These are phyloP conservation scores for Bombus fervidus DNA, from an alignment of 1,140 invertebrate genomes.

Conservation along the genomic window DNA sequence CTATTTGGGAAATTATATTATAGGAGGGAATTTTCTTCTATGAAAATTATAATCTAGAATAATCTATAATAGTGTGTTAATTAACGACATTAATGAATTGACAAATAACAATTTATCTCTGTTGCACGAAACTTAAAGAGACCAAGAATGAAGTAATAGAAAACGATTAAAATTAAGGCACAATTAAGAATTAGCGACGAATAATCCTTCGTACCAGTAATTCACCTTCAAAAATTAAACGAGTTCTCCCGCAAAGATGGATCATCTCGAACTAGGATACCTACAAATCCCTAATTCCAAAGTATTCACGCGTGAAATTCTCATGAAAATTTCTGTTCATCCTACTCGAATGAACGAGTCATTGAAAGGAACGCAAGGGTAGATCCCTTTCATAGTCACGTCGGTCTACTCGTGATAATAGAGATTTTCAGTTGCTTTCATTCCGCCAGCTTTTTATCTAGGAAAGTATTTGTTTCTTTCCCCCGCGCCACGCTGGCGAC, in stretches of 20 bases:
- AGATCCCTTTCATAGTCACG: neutral
- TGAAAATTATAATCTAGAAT: too few species aligned
- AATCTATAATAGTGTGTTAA: too few species aligned
- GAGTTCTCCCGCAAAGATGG: neutral
- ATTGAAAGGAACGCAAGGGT: neutral
- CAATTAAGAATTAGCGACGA: too few species aligned
- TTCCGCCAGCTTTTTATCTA: neutral
- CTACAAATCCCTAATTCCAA: neutral
- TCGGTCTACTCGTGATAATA: slow-evolving; percentile 1
- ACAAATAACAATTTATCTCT: neutral
- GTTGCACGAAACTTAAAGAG: too few species aligned
- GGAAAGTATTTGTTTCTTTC: slow-evolving; percentile 31
- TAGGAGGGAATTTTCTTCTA: neutral
- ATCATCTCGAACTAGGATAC: too few species aligned
- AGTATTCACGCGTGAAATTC: neutral
- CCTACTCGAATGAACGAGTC: neutral
- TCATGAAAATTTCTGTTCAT: neutral
- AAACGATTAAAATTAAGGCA: too few species aligned
- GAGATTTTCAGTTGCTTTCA: slow-evolving; percentile 5
- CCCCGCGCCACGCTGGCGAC: neutral
- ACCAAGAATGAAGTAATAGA: too few species aligned
- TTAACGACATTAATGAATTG: neutral
- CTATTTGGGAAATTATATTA: neutral
- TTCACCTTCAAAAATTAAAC: neutral
- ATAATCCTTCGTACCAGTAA: too few species aligned